Evolutionary conservation across 2,888 invertebrate species (phyloP), one percentile per base, ranked within the genome.

Genomic region (Tetheella fluctuosa): DNA sequence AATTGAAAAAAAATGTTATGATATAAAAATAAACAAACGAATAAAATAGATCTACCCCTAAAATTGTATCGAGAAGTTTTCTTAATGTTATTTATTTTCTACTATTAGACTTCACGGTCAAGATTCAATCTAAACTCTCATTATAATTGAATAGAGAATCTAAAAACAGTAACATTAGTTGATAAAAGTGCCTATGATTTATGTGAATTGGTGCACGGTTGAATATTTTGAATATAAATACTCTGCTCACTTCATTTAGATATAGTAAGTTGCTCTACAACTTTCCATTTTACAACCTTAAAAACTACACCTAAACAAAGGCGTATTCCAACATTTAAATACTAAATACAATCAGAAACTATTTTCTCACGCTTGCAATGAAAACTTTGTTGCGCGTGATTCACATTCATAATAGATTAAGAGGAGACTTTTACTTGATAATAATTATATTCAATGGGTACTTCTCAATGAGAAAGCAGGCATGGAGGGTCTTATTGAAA

Each of bases 281-380:
- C 85, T 86, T 85, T 86, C 85, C 81, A 76, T 86, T 85, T 84
- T 82, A 84, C 71, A 71, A 73, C 75, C 70, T 76, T 39, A 76
- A 75, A 77, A 84, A 79, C 73, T 37, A 72, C 71, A 65, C 65
- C 70, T 70, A 71, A 80, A 79, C 79, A 78, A 77, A 74, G 76
- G 73, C 64, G 62, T 63, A 71, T 83, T 79, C 74, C 81, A 81
- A 75, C 79, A 75, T 77, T 74, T 75, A 72, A 60, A 64, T 65
- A 67, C 70, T 80, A 77, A 79, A 77, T 77, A 75, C 65, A 69
- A 73, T 72, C 71, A 62, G 59, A 72, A 69, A 67, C 59, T 60
- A 58, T 77, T 34, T 34, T 79, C 80, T 65, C 79, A 78, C 78
- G 79, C 42, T 58, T 54, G 65, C 57, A 60, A 62, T 63, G 60